phyloP scores from a whole-genome alignment of 2,797 vertebrate genomes.

The Danio kyathit region DNA sequence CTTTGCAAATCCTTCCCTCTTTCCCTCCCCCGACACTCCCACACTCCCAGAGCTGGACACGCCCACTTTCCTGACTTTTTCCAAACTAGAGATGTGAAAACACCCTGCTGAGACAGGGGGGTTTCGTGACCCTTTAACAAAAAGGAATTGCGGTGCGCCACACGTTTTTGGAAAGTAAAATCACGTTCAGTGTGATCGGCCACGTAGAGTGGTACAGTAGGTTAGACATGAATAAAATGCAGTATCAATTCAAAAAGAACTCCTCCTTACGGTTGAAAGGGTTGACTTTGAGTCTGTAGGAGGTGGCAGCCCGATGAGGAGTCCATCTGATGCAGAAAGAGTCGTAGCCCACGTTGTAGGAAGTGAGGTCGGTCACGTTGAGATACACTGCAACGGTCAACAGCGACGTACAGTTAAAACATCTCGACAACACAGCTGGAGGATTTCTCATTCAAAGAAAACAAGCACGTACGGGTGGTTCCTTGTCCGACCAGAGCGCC shows the following conservation, averaged over 20 bases:
- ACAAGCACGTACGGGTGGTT: slow-evolving; percentile 88
- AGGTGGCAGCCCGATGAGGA: slow-evolving; percentile 92
- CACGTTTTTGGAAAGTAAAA: too few species aligned
- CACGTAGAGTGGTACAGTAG: too few species aligned
- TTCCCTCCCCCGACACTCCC: too few species aligned
- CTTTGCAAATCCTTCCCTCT: too few species aligned
- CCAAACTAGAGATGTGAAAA: too few species aligned
- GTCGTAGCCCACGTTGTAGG: slow-evolving; percentile 90
- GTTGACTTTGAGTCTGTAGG: slow-evolving; percentile 93
- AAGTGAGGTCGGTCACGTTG: slow-evolving; percentile 91
- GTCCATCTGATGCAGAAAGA: slow-evolving; percentile 92
- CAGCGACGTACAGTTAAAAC: not conserved
- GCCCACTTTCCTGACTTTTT: too few species aligned
- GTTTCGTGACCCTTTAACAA: too few species aligned
- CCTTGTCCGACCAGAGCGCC: slow-evolving; percentile 89
- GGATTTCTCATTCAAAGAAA: not conserved
- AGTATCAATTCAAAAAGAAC: not conserved
- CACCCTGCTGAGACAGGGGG: too few species aligned
- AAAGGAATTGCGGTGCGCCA: too few species aligned
- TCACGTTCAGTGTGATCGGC: too few species aligned
- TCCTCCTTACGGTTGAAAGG: slow-evolving; percentile 85
- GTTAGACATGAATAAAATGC: not conserved
- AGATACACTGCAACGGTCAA: slow-evolving; percentile 86
- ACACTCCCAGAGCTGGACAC: too few species aligned
- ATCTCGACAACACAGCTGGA: not conserved